Percentiles rank a stretch among this genome's conserved stretches.
phyloP scores from a whole-genome alignment of 2,797 vertebrate species.

The Microcaecilia unicolor region DNA sequence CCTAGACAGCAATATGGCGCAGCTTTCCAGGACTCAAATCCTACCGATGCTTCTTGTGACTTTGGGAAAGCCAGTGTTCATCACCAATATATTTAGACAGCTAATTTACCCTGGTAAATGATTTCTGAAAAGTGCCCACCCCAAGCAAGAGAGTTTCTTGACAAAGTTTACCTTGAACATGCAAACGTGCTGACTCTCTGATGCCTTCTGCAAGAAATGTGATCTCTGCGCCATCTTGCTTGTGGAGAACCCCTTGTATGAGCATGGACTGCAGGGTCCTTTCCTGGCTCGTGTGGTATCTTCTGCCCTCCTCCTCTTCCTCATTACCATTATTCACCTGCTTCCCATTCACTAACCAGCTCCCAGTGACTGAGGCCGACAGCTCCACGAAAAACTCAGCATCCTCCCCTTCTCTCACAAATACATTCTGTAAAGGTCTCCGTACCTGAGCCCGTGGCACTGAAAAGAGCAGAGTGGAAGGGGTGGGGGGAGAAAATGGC shows the following conservation, averaged over 20 bases:
- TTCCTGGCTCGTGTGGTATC: constrained; percentile 49
- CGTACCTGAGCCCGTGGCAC: constrained; percentile 82
- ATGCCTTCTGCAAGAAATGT: constrained; percentile 77
- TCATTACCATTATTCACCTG: constrained; percentile 70
- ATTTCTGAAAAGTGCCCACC: too few relatives aligned
- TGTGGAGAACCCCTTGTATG: constrained; percentile 58
- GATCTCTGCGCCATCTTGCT: constrained; percentile 72
- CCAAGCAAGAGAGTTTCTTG: not conserved
- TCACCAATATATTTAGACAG: too few relatives aligned
- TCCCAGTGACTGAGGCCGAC: constrained; percentile 71
- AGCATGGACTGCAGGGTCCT: constrained; percentile 72
- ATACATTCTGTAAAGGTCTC: constrained; percentile 68
- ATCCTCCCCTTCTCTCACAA: constrained; percentile 73
- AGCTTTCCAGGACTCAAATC: too few relatives aligned
- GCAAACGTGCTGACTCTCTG: constrained; percentile 72
- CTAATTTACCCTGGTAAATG: too few relatives aligned
- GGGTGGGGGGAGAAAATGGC: too few relatives aligned
- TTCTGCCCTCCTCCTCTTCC: constrained; percentile 48
- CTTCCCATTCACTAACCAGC: constrained; percentile 76
- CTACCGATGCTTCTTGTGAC: too few relatives aligned
- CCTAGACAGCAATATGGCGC: too few relatives aligned
- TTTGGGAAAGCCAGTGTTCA: too few relatives aligned
- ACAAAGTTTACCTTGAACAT: constrained; percentile 74
- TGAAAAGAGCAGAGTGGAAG: constrained; percentile 30
- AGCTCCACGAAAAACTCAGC: constrained; percentile 77